Evolutionary conservation across 2,113 vertebrate species (phyloP), one percentile per base, ranked within the genome.

Genomic region (Hippocampus mohnikei): DNA sequence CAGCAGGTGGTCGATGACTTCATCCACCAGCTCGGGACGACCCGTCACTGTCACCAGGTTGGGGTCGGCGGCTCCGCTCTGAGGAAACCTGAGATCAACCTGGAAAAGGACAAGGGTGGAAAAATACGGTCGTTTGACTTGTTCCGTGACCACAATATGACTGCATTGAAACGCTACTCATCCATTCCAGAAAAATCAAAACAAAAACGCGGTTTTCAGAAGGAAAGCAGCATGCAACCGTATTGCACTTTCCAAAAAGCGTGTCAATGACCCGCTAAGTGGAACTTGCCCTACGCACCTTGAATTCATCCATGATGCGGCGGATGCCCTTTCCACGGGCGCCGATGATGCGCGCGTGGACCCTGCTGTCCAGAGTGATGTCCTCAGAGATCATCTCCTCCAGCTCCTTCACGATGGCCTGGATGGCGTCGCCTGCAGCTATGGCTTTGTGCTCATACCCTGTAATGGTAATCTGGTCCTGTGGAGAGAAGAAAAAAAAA

Each of bases 281-380:
- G 12, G 3, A 20, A 16, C 40, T 48, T 12, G 27, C 21, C 4
- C 25, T 21, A 11, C 2, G 16, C 79, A 98, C 97, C 93, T 98
- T 98, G 89, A 98, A 99, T 69, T 99, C 97, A 40, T 98, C 97
- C 97, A 99, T 99, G 89, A 98, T 95, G 82, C 95, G 98, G 72
- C 96, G 96, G 87, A 99, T 96, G 82, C 95, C 96, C 87, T 98
- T 99, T 64, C 97, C 97, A 0, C 96, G 95, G 5, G 94, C 96
- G 0, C 97, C 97, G 0, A 99, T 99, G 75, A 99, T 97, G 75
- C 97, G 96, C 1, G 97, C 96, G 0, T 99, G 97, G 27, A 99
- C 96, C 0, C 94, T 94, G 88, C 95, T 95, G 90, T 98, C 96
- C 81, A 99, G 90, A 0, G 92, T 94, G 74, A 99, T 94, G 8